Conservation (phyloP, 2,888 invertebrate species). For the Adelphocoris suturalis region DNA sequence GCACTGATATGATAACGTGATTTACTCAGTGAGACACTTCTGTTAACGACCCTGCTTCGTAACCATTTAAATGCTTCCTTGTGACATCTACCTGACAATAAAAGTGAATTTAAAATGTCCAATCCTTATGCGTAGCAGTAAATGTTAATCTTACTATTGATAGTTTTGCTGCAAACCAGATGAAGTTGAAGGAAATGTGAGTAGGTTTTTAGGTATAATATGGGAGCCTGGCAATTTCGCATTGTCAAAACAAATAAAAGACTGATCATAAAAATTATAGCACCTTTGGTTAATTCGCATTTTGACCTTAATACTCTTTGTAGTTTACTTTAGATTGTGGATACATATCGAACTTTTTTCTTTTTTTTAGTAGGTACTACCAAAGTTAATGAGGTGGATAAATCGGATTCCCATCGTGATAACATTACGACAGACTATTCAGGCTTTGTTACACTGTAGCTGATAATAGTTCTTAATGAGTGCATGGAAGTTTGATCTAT, state of each 20-base stretch:
- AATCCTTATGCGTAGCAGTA: no score
- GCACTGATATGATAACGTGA: no score
- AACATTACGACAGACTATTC: neutral
- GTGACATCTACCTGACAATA: no score
- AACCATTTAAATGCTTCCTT: no score
- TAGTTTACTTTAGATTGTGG: neutral
- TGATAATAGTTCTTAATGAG: neutral
- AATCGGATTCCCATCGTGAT: slow-evolving; percentile 14
- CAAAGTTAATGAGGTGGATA: slow-evolving; percentile 18
- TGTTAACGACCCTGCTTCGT: no score
- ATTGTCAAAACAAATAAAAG: neutral
- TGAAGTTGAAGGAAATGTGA: neutral
- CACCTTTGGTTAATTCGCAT: slow-evolving; percentile 1
- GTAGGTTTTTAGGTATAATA: neutral
- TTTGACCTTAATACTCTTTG: neutral
- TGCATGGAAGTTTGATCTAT: neutral
- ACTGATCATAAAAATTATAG: neutral
- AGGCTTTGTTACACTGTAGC: neutral
- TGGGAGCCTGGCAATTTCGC: neutral
- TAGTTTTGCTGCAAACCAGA: no score
- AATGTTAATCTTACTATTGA: no score
- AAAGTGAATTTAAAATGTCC: no score
- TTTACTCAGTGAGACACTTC: no score
- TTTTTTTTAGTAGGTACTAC: neutral
- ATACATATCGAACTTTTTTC: neutral